These are phyloP conservation scores for Globodera ellingtonae DNA, from an alignment of 1,140 invertebrate genomes.

Conservation along the genomic window DNA sequence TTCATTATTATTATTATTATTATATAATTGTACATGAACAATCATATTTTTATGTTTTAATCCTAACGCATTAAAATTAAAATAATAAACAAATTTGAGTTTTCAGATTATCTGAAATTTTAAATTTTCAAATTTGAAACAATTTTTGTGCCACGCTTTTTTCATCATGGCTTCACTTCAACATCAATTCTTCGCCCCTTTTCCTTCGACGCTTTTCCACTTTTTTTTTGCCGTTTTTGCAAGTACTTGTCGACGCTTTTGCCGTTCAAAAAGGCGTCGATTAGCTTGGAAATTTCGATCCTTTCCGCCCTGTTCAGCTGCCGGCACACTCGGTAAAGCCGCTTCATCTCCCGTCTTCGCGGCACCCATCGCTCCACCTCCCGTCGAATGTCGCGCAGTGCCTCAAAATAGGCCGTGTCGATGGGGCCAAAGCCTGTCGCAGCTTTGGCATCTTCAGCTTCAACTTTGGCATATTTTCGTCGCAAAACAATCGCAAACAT, in stretches of 20 bases:
- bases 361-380: not conserved
- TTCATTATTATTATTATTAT: too few species aligned
- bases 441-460: not conserved
- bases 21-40: too few species aligned
- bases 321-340: not conserved
- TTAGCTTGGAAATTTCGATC: not conserved
- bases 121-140: too few species aligned
- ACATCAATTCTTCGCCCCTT: too few species aligned
- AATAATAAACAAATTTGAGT: too few species aligned
- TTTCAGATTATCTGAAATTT: too few species aligned
- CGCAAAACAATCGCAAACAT: not conserved
- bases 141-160: not conserved
- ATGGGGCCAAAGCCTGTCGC: not conserved
- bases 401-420: not conserved
- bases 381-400: not conserved
- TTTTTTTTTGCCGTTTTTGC: not conserved
- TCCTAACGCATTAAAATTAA: too few species aligned
- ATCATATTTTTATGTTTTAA: too few species aligned
- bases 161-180: not conserved
- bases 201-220: too few species aligned
- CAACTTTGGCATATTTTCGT: not conserved
- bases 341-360: not conserved
- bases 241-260: not conserved
- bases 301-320: not conserved
- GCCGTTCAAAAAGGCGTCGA: not conserved